Conservation (phyloP, 1,140 invertebrate genomes). For the Drosophila arawakana region DNA sequence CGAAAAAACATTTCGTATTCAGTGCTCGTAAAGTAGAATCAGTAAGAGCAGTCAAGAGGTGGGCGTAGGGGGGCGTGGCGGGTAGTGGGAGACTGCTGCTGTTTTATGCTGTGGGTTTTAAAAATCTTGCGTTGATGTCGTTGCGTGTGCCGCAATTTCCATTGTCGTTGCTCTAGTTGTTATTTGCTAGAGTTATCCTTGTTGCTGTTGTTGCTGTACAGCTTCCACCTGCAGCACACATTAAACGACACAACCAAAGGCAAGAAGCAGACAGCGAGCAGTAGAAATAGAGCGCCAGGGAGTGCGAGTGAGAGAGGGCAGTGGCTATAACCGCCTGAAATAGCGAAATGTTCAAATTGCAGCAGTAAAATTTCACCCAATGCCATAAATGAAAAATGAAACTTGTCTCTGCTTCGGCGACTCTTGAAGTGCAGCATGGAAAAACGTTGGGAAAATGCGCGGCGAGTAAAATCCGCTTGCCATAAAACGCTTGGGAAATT, state of each 20-base stretch:
- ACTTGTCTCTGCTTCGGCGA: constrained; percentile 61
- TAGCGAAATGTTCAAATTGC: constrained; percentile 76
- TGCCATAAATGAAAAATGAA: constrained; percentile 80
- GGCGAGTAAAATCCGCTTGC: background rate
- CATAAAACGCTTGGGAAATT: constrained; percentile 50
- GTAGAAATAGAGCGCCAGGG: too few relatives aligned
- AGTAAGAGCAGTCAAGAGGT: constrained; percentile 31
- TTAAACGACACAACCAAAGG: constrained; percentile 56
- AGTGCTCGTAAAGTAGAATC: constrained; percentile 77
- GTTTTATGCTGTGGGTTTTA: constrained; percentile 79
- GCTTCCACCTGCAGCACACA: constrained; percentile 61
- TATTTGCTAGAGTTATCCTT: constrained; percentile 36
- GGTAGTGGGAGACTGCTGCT: constrained; percentile 40
- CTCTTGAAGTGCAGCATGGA: constrained; percentile 31
- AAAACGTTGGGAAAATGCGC: constrained; percentile 5
- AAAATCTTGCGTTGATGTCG: constrained; percentile 74
- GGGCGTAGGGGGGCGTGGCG: background rate
- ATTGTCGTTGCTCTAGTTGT: constrained; percentile 36
- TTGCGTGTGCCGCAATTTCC: constrained; percentile 53
- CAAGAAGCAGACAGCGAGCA: too few relatives aligned
- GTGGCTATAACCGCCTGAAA: constrained; percentile 57
- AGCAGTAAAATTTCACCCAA: constrained; percentile 67
- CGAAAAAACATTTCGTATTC: constrained; percentile 79
- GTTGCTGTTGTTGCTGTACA: constrained; percentile 29
- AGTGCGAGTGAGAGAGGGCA: background rate